phyloP scores from a whole-genome alignment of 2,113 vertebrate species.

The Zosterops borbonicus region DNA sequence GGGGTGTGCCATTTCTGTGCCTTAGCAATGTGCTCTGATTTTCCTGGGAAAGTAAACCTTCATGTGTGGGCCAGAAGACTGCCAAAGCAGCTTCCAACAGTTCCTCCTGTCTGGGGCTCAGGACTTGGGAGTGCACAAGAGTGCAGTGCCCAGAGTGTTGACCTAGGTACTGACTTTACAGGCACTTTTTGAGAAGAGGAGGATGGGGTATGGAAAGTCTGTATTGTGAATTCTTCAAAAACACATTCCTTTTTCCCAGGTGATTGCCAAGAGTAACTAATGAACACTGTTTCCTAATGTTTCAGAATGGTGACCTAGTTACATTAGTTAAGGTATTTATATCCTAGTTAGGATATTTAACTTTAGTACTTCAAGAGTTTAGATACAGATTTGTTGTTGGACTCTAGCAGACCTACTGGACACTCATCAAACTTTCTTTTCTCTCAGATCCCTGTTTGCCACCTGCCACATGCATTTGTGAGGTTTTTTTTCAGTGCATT shows the following conservation, averaged over 20 bases:
- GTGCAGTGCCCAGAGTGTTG: not conserved
- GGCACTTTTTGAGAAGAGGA: not conserved
- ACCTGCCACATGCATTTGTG: not conserved
- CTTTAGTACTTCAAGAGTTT: not conserved
- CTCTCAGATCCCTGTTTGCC: not conserved
- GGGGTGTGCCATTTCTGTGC: not conserved
- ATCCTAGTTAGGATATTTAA: not conserved
- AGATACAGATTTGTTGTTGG: not conserved
- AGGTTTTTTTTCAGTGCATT: not conserved
- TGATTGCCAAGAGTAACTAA: conserved; percentile 20
- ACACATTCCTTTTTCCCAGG: not conserved
- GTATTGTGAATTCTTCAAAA: not conserved
- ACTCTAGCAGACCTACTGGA: not conserved
- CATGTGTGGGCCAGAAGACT: not conserved
- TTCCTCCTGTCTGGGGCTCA: not conserved
- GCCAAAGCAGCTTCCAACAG: not conserved
- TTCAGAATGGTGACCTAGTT: not conserved
- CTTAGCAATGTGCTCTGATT: not conserved
- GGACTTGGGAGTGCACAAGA: not conserved
- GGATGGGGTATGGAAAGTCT: not conserved
- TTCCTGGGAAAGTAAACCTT: not conserved
- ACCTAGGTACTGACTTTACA: not conserved
- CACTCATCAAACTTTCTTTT: not conserved
- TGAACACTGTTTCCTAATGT: not conserved
- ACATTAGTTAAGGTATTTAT: not conserved